Conservation (phyloP, 2,888 invertebrate genomes). For the Alitta virens region DNA sequence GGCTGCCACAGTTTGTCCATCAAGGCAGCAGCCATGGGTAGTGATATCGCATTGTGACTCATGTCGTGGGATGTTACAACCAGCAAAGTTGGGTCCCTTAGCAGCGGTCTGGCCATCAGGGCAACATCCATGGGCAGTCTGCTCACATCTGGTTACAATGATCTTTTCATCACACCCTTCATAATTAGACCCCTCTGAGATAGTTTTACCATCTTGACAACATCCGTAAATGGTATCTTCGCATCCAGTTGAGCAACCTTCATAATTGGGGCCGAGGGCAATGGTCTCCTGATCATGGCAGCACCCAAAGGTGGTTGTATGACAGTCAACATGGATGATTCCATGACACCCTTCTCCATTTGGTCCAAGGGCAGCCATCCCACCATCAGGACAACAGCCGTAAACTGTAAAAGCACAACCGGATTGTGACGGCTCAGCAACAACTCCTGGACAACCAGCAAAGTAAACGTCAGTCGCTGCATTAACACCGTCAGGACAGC, state of each 20-base stretch:
- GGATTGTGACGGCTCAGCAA: not conserved
- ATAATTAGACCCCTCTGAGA: slow-evolving; percentile 72
- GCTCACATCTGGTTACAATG: slow-evolving; percentile 6
- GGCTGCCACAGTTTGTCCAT: slow-evolving; percentile 79
- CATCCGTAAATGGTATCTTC: slow-evolving; percentile 65
- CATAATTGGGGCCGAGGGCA: slow-evolving; percentile 65
- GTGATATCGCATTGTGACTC: slow-evolving; percentile 19
- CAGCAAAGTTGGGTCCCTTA: slow-evolving; percentile 67
- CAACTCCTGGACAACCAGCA: slow-evolving; percentile 78
- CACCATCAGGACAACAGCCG: slow-evolving; percentile 62
- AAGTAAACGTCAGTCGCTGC: slow-evolving; percentile 67
- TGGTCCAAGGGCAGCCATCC: slow-evolving; percentile 58
- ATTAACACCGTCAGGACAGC: slow-evolving; percentile 72
- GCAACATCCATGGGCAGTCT: slow-evolving; percentile 74
- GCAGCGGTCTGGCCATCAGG: slow-evolving; percentile 79
- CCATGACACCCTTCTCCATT: slow-evolving; percentile 71
- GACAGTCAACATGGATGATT: slow-evolving; percentile 62
- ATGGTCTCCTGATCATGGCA: slow-evolving; percentile 79
- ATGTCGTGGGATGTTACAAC: slow-evolving; percentile 50
- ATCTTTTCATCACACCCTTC: slow-evolving; percentile 70
- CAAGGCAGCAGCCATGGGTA: slow-evolving; percentile 80
- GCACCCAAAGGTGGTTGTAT: slow-evolving; percentile 73
- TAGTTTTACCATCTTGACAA: slow-evolving; percentile 82
- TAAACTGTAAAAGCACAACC: slow-evolving; percentile 44
- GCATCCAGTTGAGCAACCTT: slow-evolving; percentile 40